Evolutionary conservation across 2,888 invertebrate genomes (phyloP), one percentile per base, ranked within the genome.

Genomic region (Ethmia dodecea): DNA sequence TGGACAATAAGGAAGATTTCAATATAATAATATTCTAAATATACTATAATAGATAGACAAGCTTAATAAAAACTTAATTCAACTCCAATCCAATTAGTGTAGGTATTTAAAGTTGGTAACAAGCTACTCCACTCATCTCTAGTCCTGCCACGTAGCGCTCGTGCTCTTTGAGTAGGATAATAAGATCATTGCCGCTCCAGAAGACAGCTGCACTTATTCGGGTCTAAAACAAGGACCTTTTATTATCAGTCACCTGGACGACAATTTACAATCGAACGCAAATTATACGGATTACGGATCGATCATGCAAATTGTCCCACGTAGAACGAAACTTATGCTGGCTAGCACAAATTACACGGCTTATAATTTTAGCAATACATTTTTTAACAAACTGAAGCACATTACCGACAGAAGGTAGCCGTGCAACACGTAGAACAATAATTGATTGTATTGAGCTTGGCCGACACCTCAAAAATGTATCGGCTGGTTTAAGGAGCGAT

Each of bases 361-460:
- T 69, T 71, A 63, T 65, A 67, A 69, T 60, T 69, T 63, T 60
- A 64, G 60, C 66, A 63, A 60, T 63, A 56, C 53, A 50, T 59
- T 63, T 69, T 68, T 66, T 71, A 66, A 56, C 60, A 55, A 64
- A 69, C 62, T 64, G 53, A 59, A 68, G 68, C 66, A 68, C 58
- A 64, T 69, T 67, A 72, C 76, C 70, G 72, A 63, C 79, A 76
- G 68, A 74, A 75, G 74, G 78, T 56, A 75, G 60, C 66, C 74
- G 75, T 62, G 71, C 55, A 66, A 57, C 79, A 78, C 78, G 80
- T 81, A 76, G 65, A 68, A 72, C 65, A 68, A 80, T 83, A 84
- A 86, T 83, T 86, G 83, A 84, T 80, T 81, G 81, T 76, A 77
- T 74, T 72, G 74, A 74, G 72, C 65, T 51, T 58, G 55, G 50